Evolutionary conservation across 2,113 vertebrate genomes (phyloP).

Genomic region (Heterotis niloticus): DNA sequence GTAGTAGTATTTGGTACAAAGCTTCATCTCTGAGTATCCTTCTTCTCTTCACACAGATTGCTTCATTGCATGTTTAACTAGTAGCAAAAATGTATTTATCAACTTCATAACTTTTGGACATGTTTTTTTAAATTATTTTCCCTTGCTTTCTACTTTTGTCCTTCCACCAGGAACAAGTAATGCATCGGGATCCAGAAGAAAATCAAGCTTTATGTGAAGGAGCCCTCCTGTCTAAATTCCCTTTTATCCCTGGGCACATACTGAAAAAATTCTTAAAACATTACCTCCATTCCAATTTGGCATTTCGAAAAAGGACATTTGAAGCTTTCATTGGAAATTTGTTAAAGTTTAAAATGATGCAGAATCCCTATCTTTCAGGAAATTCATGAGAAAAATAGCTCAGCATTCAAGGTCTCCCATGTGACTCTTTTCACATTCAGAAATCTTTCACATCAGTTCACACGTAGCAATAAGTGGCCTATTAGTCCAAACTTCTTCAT

Average conservation of each 20-base stretch:
- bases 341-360: background rate
- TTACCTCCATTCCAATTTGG: background rate
- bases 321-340: background rate
- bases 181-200: slow-evolving; percentile 50
- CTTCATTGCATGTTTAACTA: background rate
- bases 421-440: background rate
- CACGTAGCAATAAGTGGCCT: background rate
- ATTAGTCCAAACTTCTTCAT: background rate
- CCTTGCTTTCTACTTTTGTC: background rate
- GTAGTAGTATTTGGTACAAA: background rate
- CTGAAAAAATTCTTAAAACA: background rate
- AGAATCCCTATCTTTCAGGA: background rate
- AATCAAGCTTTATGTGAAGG: slow-evolving; percentile 48
- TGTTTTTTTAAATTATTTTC: background rate
- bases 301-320: background rate
- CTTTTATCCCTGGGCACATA: background rate
- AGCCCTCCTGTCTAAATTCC: background rate
- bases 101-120: background rate
- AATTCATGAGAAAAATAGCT: background rate
- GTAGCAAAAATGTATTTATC: no score
- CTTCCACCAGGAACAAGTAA: slow-evolving; percentile 53
- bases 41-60: background rate
- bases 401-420: background rate
- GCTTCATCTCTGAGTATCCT: no score
- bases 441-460: background rate